Percentiles rank a stretch among this genome's conserved stretches.
These are phyloP conservation scores for Drosophila trapezifrons DNA, from an alignment of 1,140 invertebrate species.

Conservation along the genomic window DNA sequence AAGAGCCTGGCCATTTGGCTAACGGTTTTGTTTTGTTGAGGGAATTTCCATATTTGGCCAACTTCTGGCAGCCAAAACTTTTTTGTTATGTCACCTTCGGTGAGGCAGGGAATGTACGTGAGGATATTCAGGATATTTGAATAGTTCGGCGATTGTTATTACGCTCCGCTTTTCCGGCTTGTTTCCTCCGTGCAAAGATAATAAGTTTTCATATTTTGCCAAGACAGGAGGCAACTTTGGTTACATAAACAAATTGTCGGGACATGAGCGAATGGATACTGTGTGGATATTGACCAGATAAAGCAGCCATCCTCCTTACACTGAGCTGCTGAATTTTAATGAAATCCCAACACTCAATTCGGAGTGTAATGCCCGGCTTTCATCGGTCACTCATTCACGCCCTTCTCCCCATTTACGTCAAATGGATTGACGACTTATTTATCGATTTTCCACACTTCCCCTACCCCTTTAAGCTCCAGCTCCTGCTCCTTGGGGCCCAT, in stretches of 20 bases:
- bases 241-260: constrained; percentile 39
- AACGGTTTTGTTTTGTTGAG: constrained; percentile 12
- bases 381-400: constrained; percentile 4
- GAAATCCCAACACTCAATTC: background rate
- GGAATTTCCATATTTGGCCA: constrained; percentile 27
- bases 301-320: too few species aligned
- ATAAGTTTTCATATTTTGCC: constrained; percentile 67
- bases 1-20: constrained; percentile 16
- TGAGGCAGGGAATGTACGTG: constrained; percentile 8
- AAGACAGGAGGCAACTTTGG: constrained; percentile 27
- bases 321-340: background rate
- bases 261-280: too few species aligned
- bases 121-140: constrained; percentile 22
- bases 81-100: constrained; percentile 29
- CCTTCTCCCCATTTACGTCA: constrained; percentile 25
- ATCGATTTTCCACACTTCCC: constrained; percentile 53
- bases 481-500: background rate
- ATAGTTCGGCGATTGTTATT: constrained; percentile 31
- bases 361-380: background rate
- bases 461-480: background rate
- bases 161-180: background rate
- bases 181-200: constrained; percentile 27
- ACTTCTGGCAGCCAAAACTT: constrained; percentile 15
- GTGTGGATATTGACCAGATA: constrained; percentile 4
- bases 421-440: constrained; percentile 63